Evolutionary conservation across 2,888 invertebrate species (phyloP), one percentile per base, ranked within the genome.

Genomic region (Phortica magna): DNA sequence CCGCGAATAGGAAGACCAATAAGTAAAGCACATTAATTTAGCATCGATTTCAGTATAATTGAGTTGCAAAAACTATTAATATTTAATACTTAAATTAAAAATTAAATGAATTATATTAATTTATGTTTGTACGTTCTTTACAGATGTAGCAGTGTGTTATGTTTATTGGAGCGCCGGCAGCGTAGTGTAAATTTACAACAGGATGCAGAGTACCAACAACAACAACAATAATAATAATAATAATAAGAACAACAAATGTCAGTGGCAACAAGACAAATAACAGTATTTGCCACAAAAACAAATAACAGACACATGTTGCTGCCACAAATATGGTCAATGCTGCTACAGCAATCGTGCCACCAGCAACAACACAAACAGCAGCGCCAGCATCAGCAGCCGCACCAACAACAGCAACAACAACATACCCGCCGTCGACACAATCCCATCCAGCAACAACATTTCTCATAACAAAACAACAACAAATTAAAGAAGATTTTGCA

Each of bases 331-430:
- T 91, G 90, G 89, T 90, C 79, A 89, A 76, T 78, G 77, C 81
- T 80, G 76, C 82, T 77, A 80, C 83, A 79, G 80, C 82, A 76
- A 81, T 22, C 55, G 70, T 85, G 83, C 85, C 88, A 82, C 77
- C 88, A 82, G 79, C 89, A 79, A 76, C 86, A 82, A 74, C 83
- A 81, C 73, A 86, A 83, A 77, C 78, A 82, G 79, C 89, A 79
- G 75, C 86, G 82, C 73, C 83, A 81, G 72, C 87, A 83, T 77
- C 78, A 93, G 92, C 93, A 93, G 92, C 76, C 93, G 92, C 83
- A 93, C 92, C 61, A 93, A 92, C 73, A 93, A 78, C 92, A 90
- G n/a, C 93, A 80, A 92, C 67, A 92, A 85, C 81, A 92, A 41
- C 73, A 19, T 7, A n/a, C 59, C n/a, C 73, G 14, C n/a, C 31